phyloP scores from a whole-genome alignment of 2,888 invertebrate species.

The Meandrusa payeni region DNA sequence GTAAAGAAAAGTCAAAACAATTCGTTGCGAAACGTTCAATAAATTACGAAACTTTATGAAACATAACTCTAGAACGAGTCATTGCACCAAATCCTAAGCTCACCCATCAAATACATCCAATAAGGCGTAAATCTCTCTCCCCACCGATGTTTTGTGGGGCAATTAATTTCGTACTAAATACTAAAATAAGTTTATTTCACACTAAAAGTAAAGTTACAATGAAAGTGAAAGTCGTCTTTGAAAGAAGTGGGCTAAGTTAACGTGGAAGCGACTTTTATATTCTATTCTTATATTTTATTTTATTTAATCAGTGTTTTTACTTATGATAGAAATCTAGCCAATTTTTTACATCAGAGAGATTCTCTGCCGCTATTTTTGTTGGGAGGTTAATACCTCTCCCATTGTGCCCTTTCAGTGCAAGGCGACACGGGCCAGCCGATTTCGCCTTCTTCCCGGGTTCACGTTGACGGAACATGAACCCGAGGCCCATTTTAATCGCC shows the following conservation, averaged over 20 bases:
- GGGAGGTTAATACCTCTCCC: too few relatives aligned
- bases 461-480: too few relatives aligned
- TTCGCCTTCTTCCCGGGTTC: too few relatives aligned
- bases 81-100: constrained; percentile 34
- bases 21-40: constrained; percentile 23
- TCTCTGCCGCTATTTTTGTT: too few relatives aligned
- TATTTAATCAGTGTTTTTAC: too few relatives aligned
- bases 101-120: constrained; percentile 48
- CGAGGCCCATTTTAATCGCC: too few relatives aligned
- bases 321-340: too few relatives aligned
- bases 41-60: constrained; percentile 31
- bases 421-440: too few relatives aligned
- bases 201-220: constrained; percentile 41
- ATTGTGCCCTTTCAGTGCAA: too few relatives aligned
- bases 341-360: too few relatives aligned
- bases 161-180: constrained; percentile 72
- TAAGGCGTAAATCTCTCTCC: constrained; percentile 48
- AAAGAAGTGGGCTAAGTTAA: constrained; percentile 33
- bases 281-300: too few relatives aligned
- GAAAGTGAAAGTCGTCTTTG: constrained; percentile 33
- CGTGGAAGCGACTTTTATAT: constrained; percentile 35
- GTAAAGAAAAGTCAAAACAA: constrained; percentile 19
- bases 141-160: constrained; percentile 53
- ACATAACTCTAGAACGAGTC: constrained; percentile 33
- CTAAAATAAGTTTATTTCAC: constrained; percentile 64